Evolutionary conservation across 2,113 vertebrate genomes (phyloP).

Genomic region (Bothrops jararaca): DNA sequence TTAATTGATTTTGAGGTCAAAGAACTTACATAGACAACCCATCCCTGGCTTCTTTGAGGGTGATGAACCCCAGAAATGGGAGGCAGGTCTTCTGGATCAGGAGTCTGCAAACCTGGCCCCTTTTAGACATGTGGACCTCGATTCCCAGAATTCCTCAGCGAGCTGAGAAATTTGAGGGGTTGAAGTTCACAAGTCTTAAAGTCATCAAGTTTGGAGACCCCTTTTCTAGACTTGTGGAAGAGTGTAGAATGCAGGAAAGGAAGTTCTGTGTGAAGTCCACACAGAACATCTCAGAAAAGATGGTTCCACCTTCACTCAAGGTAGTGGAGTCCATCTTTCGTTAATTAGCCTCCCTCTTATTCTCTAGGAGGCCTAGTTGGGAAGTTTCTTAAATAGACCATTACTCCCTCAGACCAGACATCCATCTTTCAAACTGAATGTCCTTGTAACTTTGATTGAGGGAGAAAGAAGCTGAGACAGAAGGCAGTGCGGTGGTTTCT

Average conservation of each 20-base stretch:
- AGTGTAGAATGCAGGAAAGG: background rate
- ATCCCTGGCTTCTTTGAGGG: background rate
- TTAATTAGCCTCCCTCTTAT: background rate
- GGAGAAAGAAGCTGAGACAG: slow-evolving; percentile 23
- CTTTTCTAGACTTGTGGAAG: background rate
- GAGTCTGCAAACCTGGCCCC: too few relatives aligned
- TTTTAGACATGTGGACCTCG: background rate
- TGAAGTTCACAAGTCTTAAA: background rate
- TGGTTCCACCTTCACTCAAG: background rate
- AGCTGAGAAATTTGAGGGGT: background rate
- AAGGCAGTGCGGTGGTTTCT: slow-evolving; percentile 2
- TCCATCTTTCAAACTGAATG: slow-evolving; percentile 44
- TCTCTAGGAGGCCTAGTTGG: slow-evolving; percentile 29
- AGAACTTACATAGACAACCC: background rate
- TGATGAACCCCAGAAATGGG: background rate
- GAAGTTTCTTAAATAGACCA: background rate
- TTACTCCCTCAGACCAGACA: slow-evolving; percentile 1
- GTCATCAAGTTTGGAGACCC: background rate
- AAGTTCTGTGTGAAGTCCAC: background rate
- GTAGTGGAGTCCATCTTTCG: background rate
- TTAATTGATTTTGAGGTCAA: background rate
- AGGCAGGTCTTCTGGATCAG: background rate
- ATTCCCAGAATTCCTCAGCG: background rate
- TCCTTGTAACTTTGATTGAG: slow-evolving; percentile 48
- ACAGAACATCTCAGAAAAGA: background rate